Evolutionary conservation across 2,888 invertebrate species (phyloP).

Genomic region (Tenthredo scrophulariae): DNA sequence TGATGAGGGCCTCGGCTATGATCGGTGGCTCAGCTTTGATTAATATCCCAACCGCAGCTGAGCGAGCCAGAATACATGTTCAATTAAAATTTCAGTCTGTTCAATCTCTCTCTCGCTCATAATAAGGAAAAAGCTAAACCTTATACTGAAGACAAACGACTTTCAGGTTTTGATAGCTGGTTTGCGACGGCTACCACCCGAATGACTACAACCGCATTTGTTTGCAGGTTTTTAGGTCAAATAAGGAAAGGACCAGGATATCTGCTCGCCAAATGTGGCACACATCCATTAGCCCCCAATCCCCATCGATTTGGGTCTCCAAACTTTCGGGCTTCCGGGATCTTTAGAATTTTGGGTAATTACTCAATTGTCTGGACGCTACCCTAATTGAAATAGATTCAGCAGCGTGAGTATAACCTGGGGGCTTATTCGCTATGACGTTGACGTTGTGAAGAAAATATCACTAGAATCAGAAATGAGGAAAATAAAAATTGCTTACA

Average conservation of each 20-base stretch:
- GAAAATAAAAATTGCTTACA: too few species aligned
- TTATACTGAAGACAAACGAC: not conserved
- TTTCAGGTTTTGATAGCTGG: not conserved
- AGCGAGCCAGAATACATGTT: not conserved
- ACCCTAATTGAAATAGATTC: not conserved
- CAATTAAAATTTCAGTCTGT: not conserved
- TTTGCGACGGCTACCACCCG: not conserved
- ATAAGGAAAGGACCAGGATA: slow-evolving; percentile 2
- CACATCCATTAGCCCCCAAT: not conserved
- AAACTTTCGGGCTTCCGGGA: not conserved
- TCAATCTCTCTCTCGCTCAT: not conserved
- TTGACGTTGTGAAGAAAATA: too few species aligned
- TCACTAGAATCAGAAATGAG: too few species aligned
- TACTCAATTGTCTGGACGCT: not conserved
- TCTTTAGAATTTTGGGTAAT: not conserved
- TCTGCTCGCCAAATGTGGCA: slow-evolving; percentile 25
- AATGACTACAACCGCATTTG: slow-evolving; percentile 13
- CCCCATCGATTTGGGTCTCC: not conserved
- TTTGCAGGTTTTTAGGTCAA: slow-evolving; percentile 26
- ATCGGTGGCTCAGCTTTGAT: not conserved
- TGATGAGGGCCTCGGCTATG: not conserved
- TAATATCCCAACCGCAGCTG: not conserved
- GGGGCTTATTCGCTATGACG: not conserved
- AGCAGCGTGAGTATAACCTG: not conserved
- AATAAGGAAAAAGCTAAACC: not conserved